These are phyloP conservation scores for Eunapius fragilis DNA, from an alignment of 37 sponge, comb jelly and placozoan species.

Conservation along the genomic window DNA sequence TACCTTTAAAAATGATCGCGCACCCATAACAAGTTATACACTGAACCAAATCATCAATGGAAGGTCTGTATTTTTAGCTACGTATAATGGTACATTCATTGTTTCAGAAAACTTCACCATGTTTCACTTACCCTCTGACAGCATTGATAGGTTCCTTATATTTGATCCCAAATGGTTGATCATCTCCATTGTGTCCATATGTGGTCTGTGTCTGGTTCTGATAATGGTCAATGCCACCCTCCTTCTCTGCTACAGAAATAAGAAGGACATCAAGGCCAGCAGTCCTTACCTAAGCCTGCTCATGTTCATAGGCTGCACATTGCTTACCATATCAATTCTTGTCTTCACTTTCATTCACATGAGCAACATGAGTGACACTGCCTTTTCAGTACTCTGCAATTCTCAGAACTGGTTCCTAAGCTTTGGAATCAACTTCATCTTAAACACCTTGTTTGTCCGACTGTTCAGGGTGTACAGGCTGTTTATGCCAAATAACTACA, in stretches of 20 bases:
- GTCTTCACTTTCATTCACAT: neutral
- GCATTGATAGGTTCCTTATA: neutral
- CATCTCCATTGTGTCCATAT: neutral
- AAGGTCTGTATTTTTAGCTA: neutral
- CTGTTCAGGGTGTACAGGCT: constrained; percentile 22
- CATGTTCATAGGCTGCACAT: constrained; percentile 26
- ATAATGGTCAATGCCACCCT: neutral
- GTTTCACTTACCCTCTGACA: constrained; percentile 7
- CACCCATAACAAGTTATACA: neutral
- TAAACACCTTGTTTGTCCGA: constrained; percentile 17
- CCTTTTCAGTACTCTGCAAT: constrained; percentile 13
- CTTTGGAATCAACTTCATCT: constrained; percentile 22
- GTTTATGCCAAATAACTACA: constrained; percentile 7
- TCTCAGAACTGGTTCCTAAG: constrained; percentile 7
- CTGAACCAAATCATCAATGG: constrained; percentile 26
- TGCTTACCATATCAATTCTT: constrained; percentile 5
- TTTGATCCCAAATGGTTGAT: constrained; percentile 15
- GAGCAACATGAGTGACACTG: neutral
- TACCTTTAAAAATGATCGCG: constrained; percentile 5
- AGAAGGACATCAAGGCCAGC: constrained; percentile 39
- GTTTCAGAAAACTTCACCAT: neutral
- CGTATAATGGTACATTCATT: neutral
- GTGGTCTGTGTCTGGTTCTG: neutral
- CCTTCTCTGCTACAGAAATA: constrained; percentile 6
- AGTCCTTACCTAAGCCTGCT: constrained; percentile 30